Evolutionary conservation across 2,797 vertebrate species (phyloP).

Genomic region (Leucoraja ocellata): DNA sequence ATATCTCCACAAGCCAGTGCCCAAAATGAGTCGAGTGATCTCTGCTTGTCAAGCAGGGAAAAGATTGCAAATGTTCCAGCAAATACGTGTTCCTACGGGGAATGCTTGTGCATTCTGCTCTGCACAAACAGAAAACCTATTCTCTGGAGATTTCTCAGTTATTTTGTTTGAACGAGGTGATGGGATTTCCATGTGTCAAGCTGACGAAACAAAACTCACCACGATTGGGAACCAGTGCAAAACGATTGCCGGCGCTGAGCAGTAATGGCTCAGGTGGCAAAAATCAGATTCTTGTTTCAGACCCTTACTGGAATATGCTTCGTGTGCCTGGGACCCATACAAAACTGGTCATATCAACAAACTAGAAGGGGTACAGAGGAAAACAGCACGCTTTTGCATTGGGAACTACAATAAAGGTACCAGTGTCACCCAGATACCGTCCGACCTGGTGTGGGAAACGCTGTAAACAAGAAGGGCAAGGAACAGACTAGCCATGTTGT

Average conservation of each 20-base stretch:
- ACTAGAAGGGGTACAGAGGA: too few species aligned
- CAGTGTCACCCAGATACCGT: too few species aligned
- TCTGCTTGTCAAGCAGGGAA: conserved; percentile 14
- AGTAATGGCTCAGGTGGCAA: background rate
- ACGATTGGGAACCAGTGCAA: background rate
- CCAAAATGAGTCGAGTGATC: background rate
- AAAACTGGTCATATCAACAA: too few species aligned
- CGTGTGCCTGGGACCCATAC: too few species aligned
- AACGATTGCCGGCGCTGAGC: background rate
- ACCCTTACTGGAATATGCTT: too few species aligned
- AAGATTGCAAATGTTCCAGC: background rate
- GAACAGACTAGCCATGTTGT: too few species aligned
- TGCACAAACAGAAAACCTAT: conserved; percentile 13
- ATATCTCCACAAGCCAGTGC: background rate
- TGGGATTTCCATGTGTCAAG: conserved; percentile 18
- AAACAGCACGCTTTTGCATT: too few species aligned
- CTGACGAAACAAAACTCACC: background rate
- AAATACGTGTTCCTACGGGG: conserved; percentile 18
- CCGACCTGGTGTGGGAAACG: too few species aligned
- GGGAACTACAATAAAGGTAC: too few species aligned
- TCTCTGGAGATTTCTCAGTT: conserved; percentile 22
- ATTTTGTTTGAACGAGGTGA: background rate
- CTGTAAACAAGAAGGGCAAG: too few species aligned
- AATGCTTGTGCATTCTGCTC: background rate
- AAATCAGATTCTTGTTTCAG: background rate